Base-by-base conservation (phyloP, 64 coral and sea anemone genomes). In the Montipora cactus region DNA sequence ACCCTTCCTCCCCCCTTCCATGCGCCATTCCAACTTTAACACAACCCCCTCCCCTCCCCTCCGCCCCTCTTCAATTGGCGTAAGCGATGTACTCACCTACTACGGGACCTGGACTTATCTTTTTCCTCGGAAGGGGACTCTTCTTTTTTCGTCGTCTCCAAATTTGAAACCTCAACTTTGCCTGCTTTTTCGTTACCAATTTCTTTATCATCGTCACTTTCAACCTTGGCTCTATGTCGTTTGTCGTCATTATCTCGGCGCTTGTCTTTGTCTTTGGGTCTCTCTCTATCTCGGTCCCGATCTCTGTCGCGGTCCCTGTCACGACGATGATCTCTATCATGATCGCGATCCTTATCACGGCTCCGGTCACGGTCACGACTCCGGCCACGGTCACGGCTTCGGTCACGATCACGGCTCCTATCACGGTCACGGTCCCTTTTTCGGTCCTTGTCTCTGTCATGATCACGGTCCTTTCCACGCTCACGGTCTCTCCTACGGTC, bases 31-130 rank as follows among this genome's bases (percentile, higher is more conserved):
- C 21, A 20, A 71, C 4, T 23, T 22, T 21, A 71, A 6, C 68
- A 15, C 14, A 71, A 71, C 8, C 68, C 3, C 18, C 5, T 19
- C 20, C 5, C 21, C 5, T 71, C 3, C 76, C 47, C 14, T 7
- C n/a, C 82, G 7, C 9, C 8, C 16, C 37, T 37, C 37, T 37
- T 1, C 37, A 37, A 37, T 37, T 37, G 37, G 16, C 44, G 44
- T 21, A 21, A 50, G 3, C 66, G 69, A 89, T 97, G 76, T 25
- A 96, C 96, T 97, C 96, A 97, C 96, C 96, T 97, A 89, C 92
- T 97, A 47, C 73, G 83, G 59, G 83, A 88, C 52, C 93, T 85
- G 92, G 96, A 97, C 96, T 97, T 97, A 97, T 97, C 96, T 97
- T 68, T 97, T 64, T 97, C 95, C 74, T 91, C 70, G 58, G 7